A percentile compares a stretch with the other conserved stretches of the same genome.
phyloP scores from a whole-genome alignment of 2,113 vertebrate genomes.

The Periophthalmus modestus region DNA sequence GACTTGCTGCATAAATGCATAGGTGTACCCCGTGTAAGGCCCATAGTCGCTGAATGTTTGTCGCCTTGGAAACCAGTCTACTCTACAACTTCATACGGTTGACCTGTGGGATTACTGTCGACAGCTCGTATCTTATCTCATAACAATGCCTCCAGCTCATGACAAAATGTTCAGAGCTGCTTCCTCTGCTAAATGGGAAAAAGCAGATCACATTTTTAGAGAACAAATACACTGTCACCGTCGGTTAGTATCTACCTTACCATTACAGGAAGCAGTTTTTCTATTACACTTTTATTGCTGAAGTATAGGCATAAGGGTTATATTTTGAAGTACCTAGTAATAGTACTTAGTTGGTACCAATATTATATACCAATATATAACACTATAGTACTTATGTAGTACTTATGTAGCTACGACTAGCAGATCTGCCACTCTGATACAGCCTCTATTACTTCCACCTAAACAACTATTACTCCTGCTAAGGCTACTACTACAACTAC shows the following conservation, averaged over 20 bases:
- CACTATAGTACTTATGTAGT: too few relatives aligned
- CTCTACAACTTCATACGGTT: neutral
- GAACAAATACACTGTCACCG: neutral
- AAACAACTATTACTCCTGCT: neutral
- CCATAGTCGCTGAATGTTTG: neutral
- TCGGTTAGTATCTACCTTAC: neutral
- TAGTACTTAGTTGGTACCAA: too few relatives aligned
- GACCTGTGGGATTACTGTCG: neutral
- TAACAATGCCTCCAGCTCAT: neutral
- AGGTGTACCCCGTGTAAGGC: neutral
- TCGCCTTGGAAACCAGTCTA: neutral
- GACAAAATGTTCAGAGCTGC: conserved; percentile 1
- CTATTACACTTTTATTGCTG: neutral
- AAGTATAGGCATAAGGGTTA: too few relatives aligned
- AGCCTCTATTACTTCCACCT: too few relatives aligned
- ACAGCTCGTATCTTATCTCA: neutral
- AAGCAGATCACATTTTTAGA: neutral
- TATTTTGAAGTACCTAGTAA: too few relatives aligned
- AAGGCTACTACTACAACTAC: neutral
- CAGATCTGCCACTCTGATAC: too few relatives aligned
- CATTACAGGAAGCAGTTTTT: neutral
- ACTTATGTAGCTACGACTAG: too few relatives aligned
- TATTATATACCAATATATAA: too few relatives aligned
- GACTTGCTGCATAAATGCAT: neutral
- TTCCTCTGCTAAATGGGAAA: neutral